Conservation (phyloP, 1,140 invertebrate genomes). For the Lordiphosa stackelbergi region DNA sequence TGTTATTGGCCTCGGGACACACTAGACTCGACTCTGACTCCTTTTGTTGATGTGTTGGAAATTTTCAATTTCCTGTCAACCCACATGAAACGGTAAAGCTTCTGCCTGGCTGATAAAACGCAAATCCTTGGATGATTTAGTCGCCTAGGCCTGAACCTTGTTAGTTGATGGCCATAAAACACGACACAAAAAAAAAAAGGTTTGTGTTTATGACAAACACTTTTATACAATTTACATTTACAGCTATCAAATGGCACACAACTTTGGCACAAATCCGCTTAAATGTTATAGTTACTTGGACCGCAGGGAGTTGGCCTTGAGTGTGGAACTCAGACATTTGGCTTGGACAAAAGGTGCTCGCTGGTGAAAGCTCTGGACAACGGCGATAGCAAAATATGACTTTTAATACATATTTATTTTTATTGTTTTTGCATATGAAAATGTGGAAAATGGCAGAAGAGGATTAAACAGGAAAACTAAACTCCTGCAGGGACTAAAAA, state of each 20-base stretch:
- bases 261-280: slow-evolving; percentile 61
- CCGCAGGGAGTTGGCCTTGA: slow-evolving; percentile 5
- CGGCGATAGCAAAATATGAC: slow-evolving; percentile 60
- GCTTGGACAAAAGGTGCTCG: not conserved
- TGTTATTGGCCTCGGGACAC: slow-evolving; percentile 66
- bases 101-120: slow-evolving; percentile 46
- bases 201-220: slow-evolving; percentile 25
- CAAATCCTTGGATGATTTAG: slow-evolving; percentile 69
- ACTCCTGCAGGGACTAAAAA: no score
- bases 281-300: slow-evolving; percentile 69
- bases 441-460: not conserved
- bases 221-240: slow-evolving; percentile 45
- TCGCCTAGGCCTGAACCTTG: slow-evolving; percentile 48
- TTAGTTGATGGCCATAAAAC: slow-evolving; percentile 58
- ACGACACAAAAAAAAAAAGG: slow-evolving; percentile 11
- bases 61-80: slow-evolving; percentile 70
- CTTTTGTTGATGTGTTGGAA: slow-evolving; percentile 33
- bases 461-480: slow-evolving; percentile 1
- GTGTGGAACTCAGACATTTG: slow-evolving; percentile 1
- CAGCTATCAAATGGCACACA: slow-evolving; percentile 59
- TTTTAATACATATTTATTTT: slow-evolving; percentile 48
- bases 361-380: slow-evolving; percentile 21
- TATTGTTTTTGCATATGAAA: slow-evolving; percentile 47
- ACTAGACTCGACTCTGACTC: slow-evolving; percentile 38
- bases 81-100: not conserved